Percentiles rank a stretch among this genome's conserved stretches.
Evolutionary conservation across 2,113 vertebrate species (phyloP).

Genomic region (Globicephala melas): DNA sequence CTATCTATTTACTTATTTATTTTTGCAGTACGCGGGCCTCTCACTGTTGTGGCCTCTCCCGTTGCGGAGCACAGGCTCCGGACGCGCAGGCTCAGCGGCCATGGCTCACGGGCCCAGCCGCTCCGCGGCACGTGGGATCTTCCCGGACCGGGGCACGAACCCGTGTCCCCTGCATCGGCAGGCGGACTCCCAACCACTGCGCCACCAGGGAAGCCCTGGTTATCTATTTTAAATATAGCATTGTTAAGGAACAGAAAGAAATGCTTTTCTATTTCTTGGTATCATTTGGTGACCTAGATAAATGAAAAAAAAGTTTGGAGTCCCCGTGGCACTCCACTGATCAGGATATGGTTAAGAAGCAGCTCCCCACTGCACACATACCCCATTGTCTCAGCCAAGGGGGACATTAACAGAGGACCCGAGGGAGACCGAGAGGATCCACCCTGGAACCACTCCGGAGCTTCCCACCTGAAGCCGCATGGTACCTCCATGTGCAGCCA

Average conservation of each 20-base stretch:
- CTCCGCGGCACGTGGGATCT: too few relatives aligned
- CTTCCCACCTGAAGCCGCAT: background rate
- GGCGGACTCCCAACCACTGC: too few relatives aligned
- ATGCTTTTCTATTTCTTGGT: background rate
- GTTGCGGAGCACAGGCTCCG: too few relatives aligned
- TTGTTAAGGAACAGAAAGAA: background rate
- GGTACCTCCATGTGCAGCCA: too few relatives aligned
- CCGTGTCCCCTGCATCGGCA: too few relatives aligned
- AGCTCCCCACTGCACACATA: rapidly evolving
- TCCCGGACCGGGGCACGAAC: too few relatives aligned
- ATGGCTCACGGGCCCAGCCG: too few relatives aligned
- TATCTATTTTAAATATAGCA: background rate
- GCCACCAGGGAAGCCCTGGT: background rate
- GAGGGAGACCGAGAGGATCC: background rate
- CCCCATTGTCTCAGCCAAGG: background rate
- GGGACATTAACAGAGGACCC: background rate
- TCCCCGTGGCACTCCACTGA: background rate
- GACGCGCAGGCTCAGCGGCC: too few relatives aligned
- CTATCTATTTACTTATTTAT: too few relatives aligned
- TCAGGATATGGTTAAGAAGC: background rate
- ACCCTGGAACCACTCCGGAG: rapidly evolving
- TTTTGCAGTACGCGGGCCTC: too few relatives aligned
- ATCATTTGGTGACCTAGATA: background rate
- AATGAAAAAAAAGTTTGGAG: background rate
- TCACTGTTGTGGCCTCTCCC: too few relatives aligned